Percentiles rank a stretch among this genome's conserved stretches.
phyloP scores from a whole-genome alignment of 1,140 invertebrate genomes.

The Conus betulinus region DNA sequence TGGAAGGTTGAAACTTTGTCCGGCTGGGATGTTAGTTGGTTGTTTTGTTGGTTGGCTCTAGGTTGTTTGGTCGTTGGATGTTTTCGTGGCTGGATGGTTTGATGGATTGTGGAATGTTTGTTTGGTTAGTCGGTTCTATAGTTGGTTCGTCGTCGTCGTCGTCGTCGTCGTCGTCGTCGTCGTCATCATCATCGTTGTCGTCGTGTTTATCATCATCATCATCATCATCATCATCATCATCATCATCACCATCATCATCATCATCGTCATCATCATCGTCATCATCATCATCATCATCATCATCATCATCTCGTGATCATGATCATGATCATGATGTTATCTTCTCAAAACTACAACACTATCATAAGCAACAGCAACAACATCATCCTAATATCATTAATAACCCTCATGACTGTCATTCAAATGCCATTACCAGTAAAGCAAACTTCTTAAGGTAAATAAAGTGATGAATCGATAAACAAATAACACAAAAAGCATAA shows the following conservation, averaged over 20 bases:
- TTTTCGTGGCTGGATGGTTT: background rate
- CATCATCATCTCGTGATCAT: background rate
- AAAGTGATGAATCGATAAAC: no score
- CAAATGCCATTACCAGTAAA: background rate
- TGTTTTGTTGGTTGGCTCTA: no score
- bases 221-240: background rate
- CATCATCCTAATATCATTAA: no score
- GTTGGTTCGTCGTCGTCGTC: background rate
- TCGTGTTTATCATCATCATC: no score
- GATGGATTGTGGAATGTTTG: background rate
- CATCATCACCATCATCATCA: conserved; percentile 6
- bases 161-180: background rate
- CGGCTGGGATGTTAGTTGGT: no score
- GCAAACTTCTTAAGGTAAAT: no score
- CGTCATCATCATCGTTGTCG: background rate
- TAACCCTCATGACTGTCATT: no score
- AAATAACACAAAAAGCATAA: no score
- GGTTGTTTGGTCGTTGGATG: background rate
- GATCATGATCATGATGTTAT: no score
- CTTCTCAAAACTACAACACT: no score
- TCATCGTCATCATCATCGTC: conserved; percentile 3
- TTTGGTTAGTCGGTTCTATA: background rate
- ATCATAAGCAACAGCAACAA: no score
- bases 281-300: conserved; percentile 26
- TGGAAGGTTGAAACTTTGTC: no score